A percentile compares a stretch with the other conserved stretches of the same genome.
Evolutionary conservation across 1,140 invertebrate genomes (phyloP).

Genomic region (Lordiphosa clarofinis): DNA sequence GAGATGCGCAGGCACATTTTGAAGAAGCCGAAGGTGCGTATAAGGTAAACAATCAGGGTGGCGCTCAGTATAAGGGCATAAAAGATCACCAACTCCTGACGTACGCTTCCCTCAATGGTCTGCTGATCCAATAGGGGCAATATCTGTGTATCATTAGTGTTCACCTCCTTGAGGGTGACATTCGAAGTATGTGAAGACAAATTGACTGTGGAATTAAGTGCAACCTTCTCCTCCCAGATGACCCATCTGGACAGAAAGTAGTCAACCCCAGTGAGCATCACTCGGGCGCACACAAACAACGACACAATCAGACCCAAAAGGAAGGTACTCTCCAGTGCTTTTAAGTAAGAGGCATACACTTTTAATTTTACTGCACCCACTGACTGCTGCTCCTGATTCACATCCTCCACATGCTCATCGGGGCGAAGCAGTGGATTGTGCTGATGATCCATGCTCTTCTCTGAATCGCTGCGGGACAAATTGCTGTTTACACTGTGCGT

Average conservation of each 20-base stretch:
- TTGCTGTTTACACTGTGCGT: conserved; percentile 61
- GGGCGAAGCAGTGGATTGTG: conserved; percentile 53
- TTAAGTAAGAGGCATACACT: conserved; percentile 87
- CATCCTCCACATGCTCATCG: conserved; percentile 65
- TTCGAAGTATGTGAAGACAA: background rate
- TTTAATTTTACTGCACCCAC: conserved; percentile 79
- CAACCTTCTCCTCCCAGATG: conserved; percentile 74
- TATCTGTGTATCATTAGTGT: conserved; percentile 31
- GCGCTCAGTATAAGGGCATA: conserved; percentile 63
- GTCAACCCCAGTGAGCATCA: conserved; percentile 86
- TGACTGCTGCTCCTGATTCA: conserved; percentile 80
- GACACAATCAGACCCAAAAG: conserved; percentile 82
- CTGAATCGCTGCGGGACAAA: conserved; percentile 80
- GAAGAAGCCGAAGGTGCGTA: conserved; percentile 87
- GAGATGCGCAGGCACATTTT: conserved; percentile 90
- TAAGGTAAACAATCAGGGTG: conserved; percentile 66
- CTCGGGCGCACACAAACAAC: conserved; percentile 85
- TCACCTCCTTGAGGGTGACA: conserved; percentile 8
- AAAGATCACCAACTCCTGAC: conserved; percentile 60
- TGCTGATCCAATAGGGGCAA: conserved; percentile 29
- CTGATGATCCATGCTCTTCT: conserved; percentile 68
- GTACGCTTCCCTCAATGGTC: conserved; percentile 28
- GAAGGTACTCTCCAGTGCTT: conserved; percentile 84
- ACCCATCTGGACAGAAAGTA: conserved; percentile 88
- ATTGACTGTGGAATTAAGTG: background rate